Evolutionary conservation across 2,113 vertebrate species (phyloP), one percentile per base, ranked within the genome.

Genomic region (Chloropsis hardwickii): DNA sequence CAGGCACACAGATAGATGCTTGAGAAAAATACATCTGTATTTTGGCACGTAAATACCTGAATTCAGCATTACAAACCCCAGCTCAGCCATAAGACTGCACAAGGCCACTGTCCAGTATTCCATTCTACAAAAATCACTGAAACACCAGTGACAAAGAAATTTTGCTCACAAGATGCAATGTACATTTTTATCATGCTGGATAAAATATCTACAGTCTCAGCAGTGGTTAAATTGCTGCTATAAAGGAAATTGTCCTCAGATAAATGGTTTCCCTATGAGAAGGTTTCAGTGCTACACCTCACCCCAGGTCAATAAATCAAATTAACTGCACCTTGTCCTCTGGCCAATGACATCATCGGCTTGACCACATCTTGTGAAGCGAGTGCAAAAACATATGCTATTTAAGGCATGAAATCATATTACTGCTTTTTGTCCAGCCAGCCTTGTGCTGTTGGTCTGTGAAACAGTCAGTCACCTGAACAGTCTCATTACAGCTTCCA

Each of bases 301-400:
- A 97, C 97, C 97, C 97, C 95, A 95, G 96, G 95, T 97, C 97
- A 98, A 98, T 98, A 98, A 98, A 98, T 98, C 98, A 98, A 98
- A 98, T 97, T 98, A 98, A 98, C 98, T 98, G 97, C 97, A 98
- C 98, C 97, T 98, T 98, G 96, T 98, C 98, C 97, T 98, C 97
- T 97, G 95, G 97, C 94, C 97, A 97, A 92, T 98, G 98, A 98
- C 98, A 98, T 98, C 98, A 98, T 96, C 95, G 87, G 97, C 95
- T 98, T 98, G 97, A 98, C 97, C 97, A 98, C 96, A 97, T 98
- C 97, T 98, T 94, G 93, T 94, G 90, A 97, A 96, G 83, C 51
- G 45, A 97, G 97, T 97, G 90, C 95, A 97, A 94, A 97, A 98
- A 97, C 97, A 98, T 97, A 98, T 73, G 96, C 97, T 97, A 95